Evolutionary conservation across 1,140 invertebrate genomes (phyloP).

Genomic region (Bemisia tabaci): DNA sequence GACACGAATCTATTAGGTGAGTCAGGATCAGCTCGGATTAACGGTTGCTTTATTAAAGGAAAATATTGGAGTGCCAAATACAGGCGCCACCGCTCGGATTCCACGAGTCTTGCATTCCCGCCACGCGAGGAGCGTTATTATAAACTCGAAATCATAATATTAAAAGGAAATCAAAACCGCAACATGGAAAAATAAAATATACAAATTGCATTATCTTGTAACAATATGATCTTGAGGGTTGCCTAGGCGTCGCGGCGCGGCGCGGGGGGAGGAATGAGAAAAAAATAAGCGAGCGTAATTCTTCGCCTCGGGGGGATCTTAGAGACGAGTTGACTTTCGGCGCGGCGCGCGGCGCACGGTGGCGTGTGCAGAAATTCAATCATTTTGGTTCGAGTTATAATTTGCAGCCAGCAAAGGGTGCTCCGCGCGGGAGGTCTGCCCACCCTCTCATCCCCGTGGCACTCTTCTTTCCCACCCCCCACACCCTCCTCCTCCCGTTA

Average conservation of each 20-base stretch:
- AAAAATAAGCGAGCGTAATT: background rate
- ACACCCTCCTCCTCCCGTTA: background rate
- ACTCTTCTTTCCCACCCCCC: background rate
- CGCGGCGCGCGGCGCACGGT: background rate
- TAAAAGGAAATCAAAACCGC: background rate
- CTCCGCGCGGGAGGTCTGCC: background rate
- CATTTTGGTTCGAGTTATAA: background rate
- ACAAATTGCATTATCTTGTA: background rate
- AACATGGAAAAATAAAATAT: background rate
- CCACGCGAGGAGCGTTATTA: background rate
- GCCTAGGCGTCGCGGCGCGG: background rate
- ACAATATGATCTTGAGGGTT: background rate
- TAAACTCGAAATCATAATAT: background rate
- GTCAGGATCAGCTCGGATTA: background rate
- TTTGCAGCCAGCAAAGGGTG: background rate
- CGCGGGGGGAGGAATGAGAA: background rate
- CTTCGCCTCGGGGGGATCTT: background rate
- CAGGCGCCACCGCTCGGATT: background rate
- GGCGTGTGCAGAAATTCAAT: background rate
- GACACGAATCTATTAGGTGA: background rate
- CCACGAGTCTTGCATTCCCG: too few species aligned
- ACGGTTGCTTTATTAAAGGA: background rate
- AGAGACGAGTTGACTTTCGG: background rate
- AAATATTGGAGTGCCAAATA: background rate
- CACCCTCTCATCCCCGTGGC: background rate